phyloP scores from a whole-genome alignment of 2,113 vertebrate species.

The Equus quagga region DNA sequence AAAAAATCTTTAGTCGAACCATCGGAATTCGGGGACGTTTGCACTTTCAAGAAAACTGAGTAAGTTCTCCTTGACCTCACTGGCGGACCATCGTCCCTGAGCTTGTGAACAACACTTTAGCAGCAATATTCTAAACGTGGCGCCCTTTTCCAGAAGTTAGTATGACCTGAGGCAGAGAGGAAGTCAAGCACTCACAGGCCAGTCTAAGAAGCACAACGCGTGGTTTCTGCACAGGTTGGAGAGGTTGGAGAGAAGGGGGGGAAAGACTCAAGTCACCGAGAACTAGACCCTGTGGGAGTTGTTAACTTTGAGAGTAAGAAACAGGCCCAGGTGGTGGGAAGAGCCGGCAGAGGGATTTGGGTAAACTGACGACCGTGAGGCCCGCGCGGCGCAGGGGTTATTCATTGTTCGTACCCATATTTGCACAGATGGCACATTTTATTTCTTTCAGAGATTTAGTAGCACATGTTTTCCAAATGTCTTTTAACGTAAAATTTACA shows the following conservation, averaged over 20 bases:
- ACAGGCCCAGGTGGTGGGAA: not conserved
- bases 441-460: conserved; percentile 22
- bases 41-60: not conserved
- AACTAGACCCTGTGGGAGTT: not conserved
- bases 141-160: not conserved
- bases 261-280: not conserved
- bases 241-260: not conserved
- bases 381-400: not conserved
- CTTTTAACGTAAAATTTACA: conserved; percentile 6
- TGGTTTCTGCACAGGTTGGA: not conserved
- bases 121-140: not conserved
- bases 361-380: not conserved
- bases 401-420: not conserved
- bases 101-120: not conserved
- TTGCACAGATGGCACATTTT: not conserved
- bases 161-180: not conserved
- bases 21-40: too few species aligned
- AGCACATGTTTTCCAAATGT: not conserved
- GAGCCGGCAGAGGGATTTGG: not conserved
- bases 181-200: not conserved
- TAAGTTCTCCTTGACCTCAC: not conserved
- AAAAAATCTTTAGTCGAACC: too few species aligned
- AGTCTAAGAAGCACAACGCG: not conserved
- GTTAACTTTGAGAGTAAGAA: not conserved
- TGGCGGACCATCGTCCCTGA: not conserved